A percentile compares a stretch with the other conserved stretches of the same genome.
These are phyloP conservation scores for Antechinus flavipes DNA, from an alignment of 2,113 vertebrate genomes.

Conservation along the genomic window DNA sequence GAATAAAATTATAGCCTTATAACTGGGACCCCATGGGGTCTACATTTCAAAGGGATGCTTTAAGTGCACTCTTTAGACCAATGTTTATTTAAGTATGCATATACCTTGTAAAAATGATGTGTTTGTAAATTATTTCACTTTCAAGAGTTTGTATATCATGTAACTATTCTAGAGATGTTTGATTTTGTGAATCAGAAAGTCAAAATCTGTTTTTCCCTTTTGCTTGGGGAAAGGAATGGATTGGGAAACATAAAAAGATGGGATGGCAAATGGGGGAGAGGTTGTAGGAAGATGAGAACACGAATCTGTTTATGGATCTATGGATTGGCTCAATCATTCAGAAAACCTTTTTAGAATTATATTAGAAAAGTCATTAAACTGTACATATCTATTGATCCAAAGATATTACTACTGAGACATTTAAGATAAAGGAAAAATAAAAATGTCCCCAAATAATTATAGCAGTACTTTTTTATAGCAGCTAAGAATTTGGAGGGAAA, in stretches of 20 bases:
- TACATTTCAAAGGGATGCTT: conserved; percentile 18
- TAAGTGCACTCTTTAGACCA: not conserved
- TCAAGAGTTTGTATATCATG: not conserved
- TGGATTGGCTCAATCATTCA: not conserved
- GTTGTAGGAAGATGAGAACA: not conserved
- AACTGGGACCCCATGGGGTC: conserved; percentile 14
- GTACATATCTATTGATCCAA: not conserved
- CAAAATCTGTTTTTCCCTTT: not conserved
- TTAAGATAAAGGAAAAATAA: not conserved
- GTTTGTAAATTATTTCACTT: conserved; percentile 20
- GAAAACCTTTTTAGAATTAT: not conserved
- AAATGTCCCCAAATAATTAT: not conserved
- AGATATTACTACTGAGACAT: not conserved
- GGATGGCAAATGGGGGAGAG: not conserved
- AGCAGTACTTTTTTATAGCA: not conserved
- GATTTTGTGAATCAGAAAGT: not conserved
- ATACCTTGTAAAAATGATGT: not conserved
- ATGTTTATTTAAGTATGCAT: conserved; percentile 6
- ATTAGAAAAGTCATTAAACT: not conserved
- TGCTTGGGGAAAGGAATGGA: not conserved
- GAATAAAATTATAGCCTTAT: not conserved
- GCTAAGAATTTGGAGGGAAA: not conserved
- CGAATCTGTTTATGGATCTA: not conserved
- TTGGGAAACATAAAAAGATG: not conserved
- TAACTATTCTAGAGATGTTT: not conserved